These are phyloP conservation scores for Melanotaenia maccullochi DNA, from an alignment of 2,797 vertebrate genomes.

Conservation along the genomic window DNA sequence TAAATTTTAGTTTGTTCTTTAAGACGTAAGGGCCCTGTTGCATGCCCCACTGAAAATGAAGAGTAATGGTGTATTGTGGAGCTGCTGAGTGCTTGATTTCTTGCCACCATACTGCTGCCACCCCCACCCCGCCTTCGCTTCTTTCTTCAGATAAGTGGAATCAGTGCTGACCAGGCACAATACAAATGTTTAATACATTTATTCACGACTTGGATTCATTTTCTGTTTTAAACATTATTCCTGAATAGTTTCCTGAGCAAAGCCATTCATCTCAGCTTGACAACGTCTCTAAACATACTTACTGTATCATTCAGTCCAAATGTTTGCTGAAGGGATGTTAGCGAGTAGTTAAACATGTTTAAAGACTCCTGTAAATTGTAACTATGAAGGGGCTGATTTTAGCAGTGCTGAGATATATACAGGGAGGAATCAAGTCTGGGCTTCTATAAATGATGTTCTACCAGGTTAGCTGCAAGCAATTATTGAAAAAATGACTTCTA, in stretches of 20 bases:
- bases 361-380: not conserved
- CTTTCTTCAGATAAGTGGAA: slow-evolving; percentile 64
- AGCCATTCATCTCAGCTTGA: slow-evolving; percentile 77
- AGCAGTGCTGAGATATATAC: not conserved
- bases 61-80: slow-evolving; percentile 83
- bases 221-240: slow-evolving; percentile 78
- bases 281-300: slow-evolving; percentile 60
- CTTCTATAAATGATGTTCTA: not conserved
- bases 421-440: not conserved
- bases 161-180: slow-evolving; percentile 76
- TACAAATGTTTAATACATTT: slow-evolving; percentile 79
- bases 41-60: slow-evolving; percentile 84
- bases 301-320: slow-evolving; percentile 68
- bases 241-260: slow-evolving; percentile 47
- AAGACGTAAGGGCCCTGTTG: slow-evolving; percentile 82
- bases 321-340: slow-evolving; percentile 37
- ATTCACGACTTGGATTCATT: slow-evolving; percentile 74
- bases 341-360: not conserved
- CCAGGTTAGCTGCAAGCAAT: not conserved
- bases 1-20: slow-evolving; percentile 86
- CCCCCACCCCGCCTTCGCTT: slow-evolving; percentile 28
- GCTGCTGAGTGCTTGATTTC: slow-evolving; percentile 83
- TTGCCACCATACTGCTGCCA: slow-evolving; percentile 58
- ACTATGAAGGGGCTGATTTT: not conserved
- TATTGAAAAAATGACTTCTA: not conserved